phyloP scores from a whole-genome alignment of 1,140 invertebrate species.

The Melipona quadrifasciata region DNA sequence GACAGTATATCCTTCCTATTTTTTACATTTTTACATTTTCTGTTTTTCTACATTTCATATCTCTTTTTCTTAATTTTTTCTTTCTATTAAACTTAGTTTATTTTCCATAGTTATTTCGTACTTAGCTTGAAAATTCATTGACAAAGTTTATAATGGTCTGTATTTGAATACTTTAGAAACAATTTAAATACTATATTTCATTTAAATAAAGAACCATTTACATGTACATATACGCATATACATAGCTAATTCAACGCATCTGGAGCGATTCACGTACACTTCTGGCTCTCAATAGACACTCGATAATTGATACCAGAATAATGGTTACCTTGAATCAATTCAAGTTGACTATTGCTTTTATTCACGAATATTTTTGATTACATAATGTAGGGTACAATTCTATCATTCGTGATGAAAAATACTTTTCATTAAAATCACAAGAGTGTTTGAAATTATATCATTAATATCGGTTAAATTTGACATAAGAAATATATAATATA shows the following conservation, averaged over 20 bases:
- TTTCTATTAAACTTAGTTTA: not conserved
- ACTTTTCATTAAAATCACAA: not conserved
- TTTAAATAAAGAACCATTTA: too few relatives aligned
- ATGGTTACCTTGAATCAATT: conserved; percentile 13
- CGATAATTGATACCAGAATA: conserved; percentile 46
- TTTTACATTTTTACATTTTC: too few relatives aligned
- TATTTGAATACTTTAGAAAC: too few relatives aligned
- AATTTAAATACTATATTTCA: too few relatives aligned
- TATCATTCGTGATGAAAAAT: not conserved
- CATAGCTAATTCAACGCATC: not conserved
- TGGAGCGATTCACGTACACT: not conserved
- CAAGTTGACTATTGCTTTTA: conserved; percentile 29
- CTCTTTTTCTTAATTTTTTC: not conserved
- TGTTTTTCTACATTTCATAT: not conserved
- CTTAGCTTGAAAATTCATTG: not conserved
- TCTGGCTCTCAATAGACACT: conserved; percentile 7
- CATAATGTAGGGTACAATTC: conserved; percentile 18
- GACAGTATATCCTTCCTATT: not conserved
- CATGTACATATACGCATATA: too few relatives aligned
- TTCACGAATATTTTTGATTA: conserved; percentile 38
- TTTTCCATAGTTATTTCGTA: not conserved
- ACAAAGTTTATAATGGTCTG: not conserved
- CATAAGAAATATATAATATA: not conserved
- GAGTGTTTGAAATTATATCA: too few relatives aligned
- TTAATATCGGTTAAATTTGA: not conserved